Conservation (phyloP, 1,140 invertebrate genomes). For the Bombus huntii region DNA sequence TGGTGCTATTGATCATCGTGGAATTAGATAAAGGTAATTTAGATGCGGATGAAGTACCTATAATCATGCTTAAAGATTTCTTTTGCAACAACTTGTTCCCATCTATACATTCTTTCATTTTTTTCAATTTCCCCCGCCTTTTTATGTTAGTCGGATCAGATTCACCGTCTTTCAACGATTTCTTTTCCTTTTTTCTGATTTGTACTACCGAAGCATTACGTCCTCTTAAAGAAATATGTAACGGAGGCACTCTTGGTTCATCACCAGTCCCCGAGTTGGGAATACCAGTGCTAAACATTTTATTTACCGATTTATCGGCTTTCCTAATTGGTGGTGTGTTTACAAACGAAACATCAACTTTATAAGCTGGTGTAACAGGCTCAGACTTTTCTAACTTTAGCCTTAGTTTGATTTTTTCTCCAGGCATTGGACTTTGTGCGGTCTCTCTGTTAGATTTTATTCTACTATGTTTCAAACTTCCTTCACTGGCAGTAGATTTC, state of each 20-base stretch:
- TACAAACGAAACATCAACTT: constrained; percentile 90
- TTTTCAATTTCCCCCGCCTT: constrained; percentile 79
- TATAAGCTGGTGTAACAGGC: constrained; percentile 89
- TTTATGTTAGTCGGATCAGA: constrained; percentile 77
- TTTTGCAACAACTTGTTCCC: constrained; percentile 80
- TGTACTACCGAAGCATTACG: constrained; percentile 94
- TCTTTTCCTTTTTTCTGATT: constrained; percentile 90
- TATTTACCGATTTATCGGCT: constrained; percentile 80
- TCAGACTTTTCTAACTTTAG: constrained; percentile 92
- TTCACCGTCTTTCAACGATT: constrained; percentile 79
- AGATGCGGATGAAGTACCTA: constrained; percentile 76
- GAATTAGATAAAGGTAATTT: constrained; percentile 80
- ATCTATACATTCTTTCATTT: constrained; percentile 79
- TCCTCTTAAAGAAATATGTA: constrained; percentile 94
- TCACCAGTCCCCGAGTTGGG: constrained; percentile 78
- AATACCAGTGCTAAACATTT: constrained; percentile 74
- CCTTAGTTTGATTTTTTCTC: constrained; percentile 92
- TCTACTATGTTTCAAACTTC: constrained; percentile 80
- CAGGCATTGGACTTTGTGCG: constrained; percentile 80
- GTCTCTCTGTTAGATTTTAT: constrained; percentile 78
- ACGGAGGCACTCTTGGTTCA: constrained; percentile 92
- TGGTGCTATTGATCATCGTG: constrained; percentile 76
- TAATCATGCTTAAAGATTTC: constrained; percentile 79
- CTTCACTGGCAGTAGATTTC: constrained; percentile 84
- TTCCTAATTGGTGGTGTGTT: constrained; percentile 83